A percentile compares a stretch with the other conserved stretches of the same genome.
phyloP scores from a whole-genome alignment of 2,888 invertebrate genomes.

The Chironomus riparius region DNA sequence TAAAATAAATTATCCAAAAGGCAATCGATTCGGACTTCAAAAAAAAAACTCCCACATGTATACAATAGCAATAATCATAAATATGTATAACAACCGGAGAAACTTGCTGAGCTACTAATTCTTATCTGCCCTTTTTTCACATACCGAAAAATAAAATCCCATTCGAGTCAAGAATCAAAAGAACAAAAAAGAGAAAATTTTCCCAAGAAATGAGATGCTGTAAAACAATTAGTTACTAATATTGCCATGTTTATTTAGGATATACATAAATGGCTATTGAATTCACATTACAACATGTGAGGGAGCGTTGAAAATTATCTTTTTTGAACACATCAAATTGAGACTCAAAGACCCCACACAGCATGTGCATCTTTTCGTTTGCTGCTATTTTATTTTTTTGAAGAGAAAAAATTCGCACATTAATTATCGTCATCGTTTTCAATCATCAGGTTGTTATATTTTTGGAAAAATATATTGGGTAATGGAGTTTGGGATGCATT shows the following conservation, averaged over 20 bases:
- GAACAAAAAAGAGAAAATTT: too few species aligned
- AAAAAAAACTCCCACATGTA: too few species aligned
- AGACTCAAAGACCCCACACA: conserved; percentile 11
- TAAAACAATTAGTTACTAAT: conserved; percentile 19
- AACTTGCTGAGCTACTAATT: conserved; percentile 15
- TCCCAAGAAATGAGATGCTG: not conserved
- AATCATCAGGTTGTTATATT: conserved; percentile 4
- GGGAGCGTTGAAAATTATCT: not conserved
- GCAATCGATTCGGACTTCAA: too few species aligned
- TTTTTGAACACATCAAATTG: not conserved
- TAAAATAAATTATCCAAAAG: too few species aligned
- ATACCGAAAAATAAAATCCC: not conserved
- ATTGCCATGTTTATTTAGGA: conserved; percentile 20
- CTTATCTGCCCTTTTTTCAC: conserved; percentile 3
- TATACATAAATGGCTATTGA: not conserved
- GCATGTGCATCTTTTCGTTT: not conserved
- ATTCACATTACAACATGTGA: conserved; percentile 6
- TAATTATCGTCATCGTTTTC: conserved; percentile 22
- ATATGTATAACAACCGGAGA: not conserved
- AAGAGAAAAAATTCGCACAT: conserved; percentile 15
- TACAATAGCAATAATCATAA: not conserved
- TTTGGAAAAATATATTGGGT: too few species aligned
- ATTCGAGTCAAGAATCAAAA: too few species aligned
- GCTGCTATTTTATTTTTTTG: not conserved
- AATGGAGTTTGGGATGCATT: too few species aligned